These are phyloP conservation scores for Pammene fasciana DNA, from an alignment of 2,888 invertebrate genomes.

Conservation along the genomic window DNA sequence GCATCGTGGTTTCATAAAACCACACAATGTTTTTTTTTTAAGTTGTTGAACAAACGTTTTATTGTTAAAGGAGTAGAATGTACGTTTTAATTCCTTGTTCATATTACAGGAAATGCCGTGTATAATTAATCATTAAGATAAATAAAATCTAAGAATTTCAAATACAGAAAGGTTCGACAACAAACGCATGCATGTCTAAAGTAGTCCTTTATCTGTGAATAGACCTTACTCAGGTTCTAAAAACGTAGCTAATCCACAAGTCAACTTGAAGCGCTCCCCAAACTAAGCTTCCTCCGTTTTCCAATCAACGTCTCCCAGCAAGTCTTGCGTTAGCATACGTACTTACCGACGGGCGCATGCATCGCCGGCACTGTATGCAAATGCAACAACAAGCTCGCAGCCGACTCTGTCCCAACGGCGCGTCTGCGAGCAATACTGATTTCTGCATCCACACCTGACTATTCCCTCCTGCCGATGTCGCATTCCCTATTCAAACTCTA, in stretches of 20 bases:
- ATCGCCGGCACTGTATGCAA: conserved; percentile 58
- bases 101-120: no score
- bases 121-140: no score
- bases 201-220: no score
- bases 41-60: no score
- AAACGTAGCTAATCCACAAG: conserved; percentile 12
- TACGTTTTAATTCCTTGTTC: no score
- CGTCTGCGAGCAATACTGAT: conserved; percentile 60
- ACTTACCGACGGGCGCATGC: conserved; percentile 12
- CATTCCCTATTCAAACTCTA: conserved; percentile 66
- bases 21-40: no score
- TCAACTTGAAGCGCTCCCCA: conserved; percentile 10
- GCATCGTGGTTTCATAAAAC: no score
- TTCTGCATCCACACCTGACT: conserved; percentile 67
- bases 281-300: conserved; percentile 24
- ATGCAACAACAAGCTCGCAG: conserved; percentile 61
- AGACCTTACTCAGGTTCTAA: not conserved
- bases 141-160: no score
- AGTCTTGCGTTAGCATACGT: conserved; percentile 31
- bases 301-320: conserved; percentile 30
- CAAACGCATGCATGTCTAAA: no score
- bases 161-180: no score
- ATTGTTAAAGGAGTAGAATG: no score
- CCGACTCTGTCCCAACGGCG: conserved; percentile 58
- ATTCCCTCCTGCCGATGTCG: conserved; percentile 57